Conservation (phyloP, 2,888 invertebrate genomes). For the Pardosa pseudoannulata region DNA sequence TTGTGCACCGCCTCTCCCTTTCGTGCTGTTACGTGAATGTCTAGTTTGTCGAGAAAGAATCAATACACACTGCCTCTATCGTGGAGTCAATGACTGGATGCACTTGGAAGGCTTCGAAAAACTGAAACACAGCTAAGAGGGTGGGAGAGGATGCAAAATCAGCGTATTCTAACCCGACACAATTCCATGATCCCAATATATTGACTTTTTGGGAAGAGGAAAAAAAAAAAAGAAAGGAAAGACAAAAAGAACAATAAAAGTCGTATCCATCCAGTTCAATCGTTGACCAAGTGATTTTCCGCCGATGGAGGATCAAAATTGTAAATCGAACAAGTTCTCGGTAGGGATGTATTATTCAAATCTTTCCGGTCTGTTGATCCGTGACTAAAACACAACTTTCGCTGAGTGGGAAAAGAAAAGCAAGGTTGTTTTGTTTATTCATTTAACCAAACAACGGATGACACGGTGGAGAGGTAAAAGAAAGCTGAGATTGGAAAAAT, state of each 20-base stretch:
- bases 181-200: background rate
- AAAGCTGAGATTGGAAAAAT: background rate
- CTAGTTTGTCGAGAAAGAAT: no score
- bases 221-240: no score
- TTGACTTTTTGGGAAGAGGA: background rate
- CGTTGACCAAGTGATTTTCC: background rate
- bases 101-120: no score
- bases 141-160: background rate
- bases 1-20: no score
- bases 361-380: background rate
- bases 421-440: background rate
- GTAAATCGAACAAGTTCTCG: background rate
- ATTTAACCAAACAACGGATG: no score
- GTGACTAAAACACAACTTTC: background rate
- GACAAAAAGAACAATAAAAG: no score
- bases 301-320: background rate
- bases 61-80: no score
- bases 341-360: background rate
- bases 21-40: no score
- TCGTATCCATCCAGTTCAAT: background rate
- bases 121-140: no score
- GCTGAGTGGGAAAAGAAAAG: background rate
- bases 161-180: background rate
- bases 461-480: background rate
- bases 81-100: no score